These are phyloP conservation scores for Drosophila fuyamai DNA, from an alignment of 1,140 invertebrate species.

Conservation along the genomic window DNA sequence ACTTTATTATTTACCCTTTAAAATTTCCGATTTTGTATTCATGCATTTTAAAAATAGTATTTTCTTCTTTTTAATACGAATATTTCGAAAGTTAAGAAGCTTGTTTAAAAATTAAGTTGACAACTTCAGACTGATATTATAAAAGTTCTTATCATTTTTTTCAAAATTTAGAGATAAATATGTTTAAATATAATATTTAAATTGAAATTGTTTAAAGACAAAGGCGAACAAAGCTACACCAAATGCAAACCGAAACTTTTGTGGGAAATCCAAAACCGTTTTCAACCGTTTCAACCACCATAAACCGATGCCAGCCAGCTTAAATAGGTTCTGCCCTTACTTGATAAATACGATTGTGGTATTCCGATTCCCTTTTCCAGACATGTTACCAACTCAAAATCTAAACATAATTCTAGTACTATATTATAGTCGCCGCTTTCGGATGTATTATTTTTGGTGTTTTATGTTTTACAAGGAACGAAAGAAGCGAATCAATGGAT, in stretches of 20 bases:
- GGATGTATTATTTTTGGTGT: slow-evolving; percentile 41
- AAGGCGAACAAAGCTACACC: too few species aligned
- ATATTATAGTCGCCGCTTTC: slow-evolving; percentile 53
- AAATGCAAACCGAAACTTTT: too few species aligned
- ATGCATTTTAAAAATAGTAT: too few species aligned
- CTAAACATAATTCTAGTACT: slow-evolving; percentile 37
- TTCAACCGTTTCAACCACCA: not conserved
- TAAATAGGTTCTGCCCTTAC: not conserved
- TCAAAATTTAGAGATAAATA: too few species aligned
- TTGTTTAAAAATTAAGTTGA: not conserved
- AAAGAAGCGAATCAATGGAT: slow-evolving; percentile 29
- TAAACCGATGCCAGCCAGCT: slow-evolving; percentile 15
- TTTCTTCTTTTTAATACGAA: too few species aligned
- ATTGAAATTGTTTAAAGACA: not conserved
- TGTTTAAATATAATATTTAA: not conserved
- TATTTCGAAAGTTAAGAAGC: not conserved
- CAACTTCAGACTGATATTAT: slow-evolving; percentile 24
- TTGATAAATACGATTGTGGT: not conserved
- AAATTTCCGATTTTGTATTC: too few species aligned
- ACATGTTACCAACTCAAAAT: slow-evolving; percentile 1
- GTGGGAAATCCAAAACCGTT: too few species aligned
- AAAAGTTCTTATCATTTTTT: not conserved
- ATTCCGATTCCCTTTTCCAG: slow-evolving; percentile 5
- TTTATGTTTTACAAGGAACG: slow-evolving; percentile 18
- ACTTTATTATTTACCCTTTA: too few species aligned